Evolutionary conservation across 2,113 vertebrate genomes (phyloP), one percentile per base, ranked within the genome.

Genomic region (Zosterops hypoxanthus): DNA sequence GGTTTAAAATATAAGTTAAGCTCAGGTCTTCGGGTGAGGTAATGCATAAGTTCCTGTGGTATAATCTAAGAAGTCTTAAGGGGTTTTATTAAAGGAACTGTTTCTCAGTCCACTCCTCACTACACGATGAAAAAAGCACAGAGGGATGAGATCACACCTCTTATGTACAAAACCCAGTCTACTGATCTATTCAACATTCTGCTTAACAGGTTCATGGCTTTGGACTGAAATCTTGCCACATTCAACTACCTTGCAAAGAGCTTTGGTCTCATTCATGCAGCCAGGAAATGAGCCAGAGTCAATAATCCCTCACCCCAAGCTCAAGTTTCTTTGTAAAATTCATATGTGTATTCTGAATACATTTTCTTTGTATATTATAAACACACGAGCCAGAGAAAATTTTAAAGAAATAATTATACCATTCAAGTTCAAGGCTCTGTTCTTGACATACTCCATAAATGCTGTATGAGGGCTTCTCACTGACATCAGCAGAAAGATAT

Each of bases 251-350:
- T 90, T 88, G 70, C 75, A 83, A 88, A 92, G 53, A 91, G 66
- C 41, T 92, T 92, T 92, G 44, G 61, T 92, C 84, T 95, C 87
- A 94, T 82, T 91, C 73, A 85, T 61, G 66, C 12, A 89, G 70
- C 57, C 73, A 89, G 94, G 91, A 96, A 96, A 72, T 3, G 44
- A 78, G 92, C 94, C 95, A 96, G 76, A 96, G 86, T 96, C 90
- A 96, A 96, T 55, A 96, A 94, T 78, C 65, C 71, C 82, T 94
- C 82, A 93, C 47, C 49, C 33, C 34, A 90, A 86, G 82, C 44
- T 96, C 93, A 86, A 78, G 70, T 95, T 96, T 95, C 90, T 71
- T 78, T 71, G 86, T 81, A 90, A 94, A 96, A 84, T 76, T 88
- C 88, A 34, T 63, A 84, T 88, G 71, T 86, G 52, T 86, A 94